Base-by-base conservation (phyloP, 2,113 vertebrate genomes). In the Leucoraja erinaceus region DNA sequence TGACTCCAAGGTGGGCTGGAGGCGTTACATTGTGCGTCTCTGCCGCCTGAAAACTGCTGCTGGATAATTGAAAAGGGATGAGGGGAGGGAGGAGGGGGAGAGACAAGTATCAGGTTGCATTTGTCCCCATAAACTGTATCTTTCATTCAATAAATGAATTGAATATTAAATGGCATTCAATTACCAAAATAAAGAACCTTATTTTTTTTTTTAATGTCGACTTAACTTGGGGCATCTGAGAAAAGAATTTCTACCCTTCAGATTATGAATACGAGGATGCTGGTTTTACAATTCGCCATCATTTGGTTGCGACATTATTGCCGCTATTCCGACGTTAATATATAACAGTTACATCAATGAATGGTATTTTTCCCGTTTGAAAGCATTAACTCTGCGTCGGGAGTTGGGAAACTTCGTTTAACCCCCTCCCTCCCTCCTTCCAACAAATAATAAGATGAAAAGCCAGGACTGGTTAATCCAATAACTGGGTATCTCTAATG, bases 381-480 rank as follows among this genome's bases (percentile, higher is more conserved):
- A 54, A 8, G 25, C 25, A 84, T 28, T 59, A n/a, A 59, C 56
- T 84, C 47, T 84, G 81, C 81, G 81, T 63, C 59, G 83, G 59
- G 83, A 88, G 59, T 88, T 88, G 38, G 18, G n/a, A 31, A 5
- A 31, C 59, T 61, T 88, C 22, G n/a, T 66, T 28, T 5, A 8
- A 3, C 18, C 25, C 25, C 33, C n/a, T 14, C n/a, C 31, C 28
- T 79, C 38, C 6, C 38, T 38, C 79, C 1, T 28, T 88, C 83
- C 14, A 88, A 61, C 59, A 88, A 88, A 88, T 66, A 88, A 86
- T 86, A 63, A 63, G 31, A 6, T 56, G 83, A 31, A 86, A 88
- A 88, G 83, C 63, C 83, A 63, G 83, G 83, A 63, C 83, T 88
- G 83, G 61, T 88, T 31, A 86, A 86, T 61, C 81, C 25, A 61